These are phyloP conservation scores for Oreochromis niloticus DNA, from an alignment of 2,113 vertebrate genomes.

Conservation along the genomic window DNA sequence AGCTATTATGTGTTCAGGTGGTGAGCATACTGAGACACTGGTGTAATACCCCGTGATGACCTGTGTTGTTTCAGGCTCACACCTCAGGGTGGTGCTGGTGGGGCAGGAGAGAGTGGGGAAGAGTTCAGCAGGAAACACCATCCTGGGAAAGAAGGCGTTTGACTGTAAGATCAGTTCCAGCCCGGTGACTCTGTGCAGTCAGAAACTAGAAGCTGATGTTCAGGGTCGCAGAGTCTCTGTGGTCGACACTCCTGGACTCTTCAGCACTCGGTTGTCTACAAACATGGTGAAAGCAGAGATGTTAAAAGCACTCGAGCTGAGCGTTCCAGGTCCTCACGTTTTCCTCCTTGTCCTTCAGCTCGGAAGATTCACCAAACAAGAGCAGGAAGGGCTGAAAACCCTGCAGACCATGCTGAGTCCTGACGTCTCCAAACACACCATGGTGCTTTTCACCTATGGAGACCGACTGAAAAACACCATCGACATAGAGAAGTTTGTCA, in stretches of 20 bases:
- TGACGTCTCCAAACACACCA: not conserved
- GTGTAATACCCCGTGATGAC: not conserved
- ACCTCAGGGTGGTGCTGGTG: not conserved
- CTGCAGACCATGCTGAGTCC: not conserved
- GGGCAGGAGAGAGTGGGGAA: constrained; percentile 3
- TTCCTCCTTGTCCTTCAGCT: constrained; percentile 2
- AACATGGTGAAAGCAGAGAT: not conserved
- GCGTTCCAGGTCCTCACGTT: not conserved
- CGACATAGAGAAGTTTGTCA: not conserved
- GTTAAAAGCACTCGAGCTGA: not conserved
- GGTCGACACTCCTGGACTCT: not conserved
- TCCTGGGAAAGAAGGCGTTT: not conserved
- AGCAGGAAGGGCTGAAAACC: not conserved
- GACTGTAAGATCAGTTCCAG: not conserved
- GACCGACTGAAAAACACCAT: not conserved
- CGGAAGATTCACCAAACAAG: not conserved
- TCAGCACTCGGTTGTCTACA: not conserved
- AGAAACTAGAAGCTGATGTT: not conserved
- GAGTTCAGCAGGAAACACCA: constrained; percentile 9
- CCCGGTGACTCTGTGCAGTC: not conserved
- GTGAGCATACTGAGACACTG: not conserved
- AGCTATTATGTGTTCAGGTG: not conserved
- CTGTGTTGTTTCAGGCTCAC: not conserved
- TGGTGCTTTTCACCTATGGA: constrained; percentile 2
- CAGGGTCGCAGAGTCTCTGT: not conserved